Conservation (phyloP, 2,113 vertebrate genomes). For the Thamnaconus septentrionalis region DNA sequence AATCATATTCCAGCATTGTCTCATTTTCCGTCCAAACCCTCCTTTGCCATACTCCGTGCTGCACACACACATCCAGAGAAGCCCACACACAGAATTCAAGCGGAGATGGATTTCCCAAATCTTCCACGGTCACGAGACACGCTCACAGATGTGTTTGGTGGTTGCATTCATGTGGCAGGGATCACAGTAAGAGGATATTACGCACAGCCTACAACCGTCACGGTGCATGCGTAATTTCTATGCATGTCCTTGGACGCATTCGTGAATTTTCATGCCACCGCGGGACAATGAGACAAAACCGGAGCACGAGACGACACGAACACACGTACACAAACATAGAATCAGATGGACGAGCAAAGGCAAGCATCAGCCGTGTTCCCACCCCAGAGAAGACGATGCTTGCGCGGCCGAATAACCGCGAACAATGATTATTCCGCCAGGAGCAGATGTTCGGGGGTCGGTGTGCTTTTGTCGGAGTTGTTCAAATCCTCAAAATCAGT, state of each 20-base stretch:
- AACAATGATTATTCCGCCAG: constrained; percentile 65
- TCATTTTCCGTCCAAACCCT: no score
- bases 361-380: constrained; percentile 70
- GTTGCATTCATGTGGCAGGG: constrained; percentile 36
- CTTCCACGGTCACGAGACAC: constrained; percentile 3
- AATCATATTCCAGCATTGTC: no score
- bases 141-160: constrained; percentile 28
- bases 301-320: background rate
- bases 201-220: constrained; percentile 62
- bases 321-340: constrained; percentile 44
- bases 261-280: constrained; percentile 63
- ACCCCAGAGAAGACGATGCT: constrained; percentile 67
- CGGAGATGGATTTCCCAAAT: constrained; percentile 48
- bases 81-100: constrained; percentile 37
- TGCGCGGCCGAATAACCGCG: constrained; percentile 65
- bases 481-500: constrained; percentile 62
- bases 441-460: constrained; percentile 50
- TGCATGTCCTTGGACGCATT: constrained; percentile 68
- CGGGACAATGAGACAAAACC: constrained; percentile 43
- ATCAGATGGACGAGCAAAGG: constrained; percentile 35
- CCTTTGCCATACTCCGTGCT: no score
- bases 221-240: constrained; percentile 69
- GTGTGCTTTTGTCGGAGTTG: constrained; percentile 64
- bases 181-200: constrained; percentile 56
- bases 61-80: background rate